A percentile compares a stretch with the other conserved stretches of the same genome.
phyloP scores from a whole-genome alignment of 1,140 invertebrate genomes.

The Ctenoplectra terminalis region DNA sequence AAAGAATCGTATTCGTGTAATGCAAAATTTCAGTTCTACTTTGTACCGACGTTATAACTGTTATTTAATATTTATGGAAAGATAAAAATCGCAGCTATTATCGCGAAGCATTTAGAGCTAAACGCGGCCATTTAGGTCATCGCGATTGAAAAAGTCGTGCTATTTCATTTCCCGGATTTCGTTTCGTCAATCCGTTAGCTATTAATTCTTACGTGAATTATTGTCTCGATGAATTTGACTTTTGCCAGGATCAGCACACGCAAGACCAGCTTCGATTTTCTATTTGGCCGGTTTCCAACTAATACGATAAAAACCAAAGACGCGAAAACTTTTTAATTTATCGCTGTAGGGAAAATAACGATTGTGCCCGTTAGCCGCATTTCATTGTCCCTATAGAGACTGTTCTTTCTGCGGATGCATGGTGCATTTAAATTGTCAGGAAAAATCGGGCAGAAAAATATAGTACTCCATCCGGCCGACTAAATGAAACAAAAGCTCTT shows the following conservation, averaged over 20 bases:
- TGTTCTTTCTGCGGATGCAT: neutral
- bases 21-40: neutral
- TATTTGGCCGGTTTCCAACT: constrained; percentile 52
- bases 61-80: neutral
- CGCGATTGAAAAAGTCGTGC: neutral
- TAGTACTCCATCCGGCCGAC: neutral
- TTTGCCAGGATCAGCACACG: constrained; percentile 27
- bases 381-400: constrained; percentile 19
- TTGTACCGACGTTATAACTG: no score
- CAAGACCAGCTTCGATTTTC: constrained; percentile 46
- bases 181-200: neutral
- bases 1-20: neutral
- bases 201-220: constrained; percentile 32
- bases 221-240: constrained; percentile 28
- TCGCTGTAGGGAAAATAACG: constrained; percentile 38
- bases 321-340: constrained; percentile 49
- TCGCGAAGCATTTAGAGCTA: neutral
- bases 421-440: constrained; percentile 26
- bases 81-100: neutral
- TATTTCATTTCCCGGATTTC: neutral
- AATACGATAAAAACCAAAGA: constrained; percentile 47
- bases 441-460: constrained; percentile 37
- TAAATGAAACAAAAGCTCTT: constrained; percentile 26
- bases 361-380: constrained; percentile 36
- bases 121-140: neutral